These are phyloP conservation scores for Cordylochernes scorpioides DNA, from an alignment of 2,888 invertebrate species.

Conservation along the genomic window DNA sequence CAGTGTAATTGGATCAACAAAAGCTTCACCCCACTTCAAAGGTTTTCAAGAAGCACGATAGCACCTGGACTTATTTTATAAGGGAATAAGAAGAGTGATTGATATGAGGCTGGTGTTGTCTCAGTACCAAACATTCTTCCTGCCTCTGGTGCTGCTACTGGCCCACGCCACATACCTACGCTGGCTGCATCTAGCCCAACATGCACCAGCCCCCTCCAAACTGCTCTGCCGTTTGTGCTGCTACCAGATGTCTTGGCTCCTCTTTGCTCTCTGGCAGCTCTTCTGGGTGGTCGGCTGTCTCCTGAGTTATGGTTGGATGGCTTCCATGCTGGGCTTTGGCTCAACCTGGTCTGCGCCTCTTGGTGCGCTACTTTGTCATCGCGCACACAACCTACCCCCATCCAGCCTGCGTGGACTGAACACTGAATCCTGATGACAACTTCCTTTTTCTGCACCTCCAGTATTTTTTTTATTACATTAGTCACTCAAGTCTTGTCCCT, in stretches of 20 bases:
- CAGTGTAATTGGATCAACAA: no score
- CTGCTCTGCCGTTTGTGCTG: conserved; percentile 2
- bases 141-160: conserved; percentile 42
- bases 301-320: conserved; percentile 10
- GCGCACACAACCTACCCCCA: no score
- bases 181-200: conserved; percentile 4
- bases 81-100: no score
- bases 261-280: conserved; percentile 11
- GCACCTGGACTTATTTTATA: no score
- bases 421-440: no score
- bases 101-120: no score
- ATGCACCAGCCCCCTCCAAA: conserved; percentile 3
- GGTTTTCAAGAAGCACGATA: no score
- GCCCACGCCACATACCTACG: conserved; percentile 30
- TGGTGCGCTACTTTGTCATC: conserved; percentile 11
- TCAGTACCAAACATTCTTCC: conserved; percentile 51
- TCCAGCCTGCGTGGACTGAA: no score
- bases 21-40: no score
- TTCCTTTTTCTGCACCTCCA: no score
- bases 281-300: conserved; percentile 5
- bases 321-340: conserved; percentile 11
- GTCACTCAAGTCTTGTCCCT: no score
- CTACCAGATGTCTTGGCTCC: conserved; percentile 9
- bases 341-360: conserved; percentile 10
- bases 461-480: no score